Base-by-base conservation (phyloP, 1,140 invertebrate genomes). In the Drosophila santomea region DNA sequence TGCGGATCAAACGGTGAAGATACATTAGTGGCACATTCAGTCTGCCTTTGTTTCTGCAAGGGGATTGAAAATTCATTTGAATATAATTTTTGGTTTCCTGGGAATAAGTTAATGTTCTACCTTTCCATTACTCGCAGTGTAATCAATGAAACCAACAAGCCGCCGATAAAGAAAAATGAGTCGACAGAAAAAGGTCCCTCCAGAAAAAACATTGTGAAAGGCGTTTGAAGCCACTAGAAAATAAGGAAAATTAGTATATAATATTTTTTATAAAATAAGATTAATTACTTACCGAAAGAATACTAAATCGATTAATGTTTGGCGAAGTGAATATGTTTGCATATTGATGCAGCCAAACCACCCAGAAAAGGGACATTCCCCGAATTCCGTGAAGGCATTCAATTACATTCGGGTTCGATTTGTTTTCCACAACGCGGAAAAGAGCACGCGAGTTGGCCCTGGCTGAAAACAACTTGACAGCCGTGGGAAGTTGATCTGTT, bases 101-200 rank as follows among this genome's bases (percentile, higher is more conserved):
- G 2, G 23, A 6, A 23, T 11, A 23, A 23, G 1, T n/a, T 7
- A 4, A 0, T 2, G 20, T 7, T 35, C 84, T 93, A 93, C 85
- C 93, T 93, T 47, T 95, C 95, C 51, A 96, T 91, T 77, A 95
- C 94, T n/a, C 94, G 92, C 10, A 96, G 91, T 0, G 95, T 79
- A 20, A 95, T 93, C 62, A 94, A 93, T 64, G 93, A 93, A 75
- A 96, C 94, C 38, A 96, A 93, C 73, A 96, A 94, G 2, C 95
- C 95, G 79, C 95, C 95, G 2, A 96, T 79, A 58, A 96, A 93
- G 35, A 96, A 92, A 90, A 96, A 96, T 6, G 95, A 95, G 73
- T 96, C 95, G 4, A 96, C 95, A 4, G 95, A 86, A 4, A 95
- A 91, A 0, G 94, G 92, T 1, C 94, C 94, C 69, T 94, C 93